Base-by-base conservation (phyloP, 1,140 invertebrate species). In the Saccostrea cuccullata region DNA sequence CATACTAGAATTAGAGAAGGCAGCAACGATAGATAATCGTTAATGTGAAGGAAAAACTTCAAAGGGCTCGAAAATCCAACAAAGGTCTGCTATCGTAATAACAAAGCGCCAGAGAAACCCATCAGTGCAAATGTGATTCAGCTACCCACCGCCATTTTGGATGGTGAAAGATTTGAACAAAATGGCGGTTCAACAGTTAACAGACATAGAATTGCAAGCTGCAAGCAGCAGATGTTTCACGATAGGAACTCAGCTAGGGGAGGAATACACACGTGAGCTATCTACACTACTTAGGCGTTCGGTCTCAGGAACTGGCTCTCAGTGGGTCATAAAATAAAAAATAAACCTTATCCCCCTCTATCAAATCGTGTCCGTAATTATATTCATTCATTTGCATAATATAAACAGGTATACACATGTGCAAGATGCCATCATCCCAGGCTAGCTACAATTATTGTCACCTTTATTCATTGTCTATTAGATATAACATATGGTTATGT, bases 341-440 rank as follows among this genome's bases (percentile, higher is more conserved):
- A 36, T 36, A 77, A 30, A 36, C 70, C 70, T 77, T 77, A 77
- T 77, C 70, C 36, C 70, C 26, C 26, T 30, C 70, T 77, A 77
- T 77, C 70, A 77, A 77, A 77, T 30, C 23, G 30, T 77, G 70
- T 77, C 70, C 70, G 70, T 77, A 30, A 77, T 77, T 77, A 77
- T 77, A 77, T 77, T 77, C 70, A 77, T 30, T 77, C 70, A 77
- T 77, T 77, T 77, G 70, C 70, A 77, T 77, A 36, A 77, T 30
- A 30, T 40, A 11, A 77, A 77, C 70, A 30, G 15, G 13, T 77
- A 26, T 77, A 77, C 70, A 77, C 26, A 30, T 77, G 70, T 77
- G 70, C 70, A 77, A 36, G 70, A 9, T 77, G 70, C 70, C 30
- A 36, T 4, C 9, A 9, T 36, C 4, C 13, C 26, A 4, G 70